These are phyloP conservation scores for Gorsachius magnificus DNA, from an alignment of 2,797 vertebrate species.

Conservation along the genomic window DNA sequence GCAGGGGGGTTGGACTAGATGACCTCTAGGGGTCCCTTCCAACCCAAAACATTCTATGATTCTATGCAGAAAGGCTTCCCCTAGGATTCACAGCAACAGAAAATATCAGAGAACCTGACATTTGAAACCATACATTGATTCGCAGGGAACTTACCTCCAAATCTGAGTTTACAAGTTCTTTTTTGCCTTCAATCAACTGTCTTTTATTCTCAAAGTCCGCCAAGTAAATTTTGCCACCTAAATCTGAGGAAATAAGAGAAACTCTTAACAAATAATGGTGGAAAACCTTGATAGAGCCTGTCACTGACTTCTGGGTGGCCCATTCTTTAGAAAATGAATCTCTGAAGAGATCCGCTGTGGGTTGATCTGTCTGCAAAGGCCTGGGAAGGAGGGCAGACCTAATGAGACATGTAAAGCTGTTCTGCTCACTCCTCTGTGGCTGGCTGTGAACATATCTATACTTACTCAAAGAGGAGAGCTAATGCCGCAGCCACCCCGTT, in stretches of 20 bases:
- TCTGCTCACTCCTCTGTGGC: not conserved
- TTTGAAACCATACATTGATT: not conserved
- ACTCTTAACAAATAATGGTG: not conserved
- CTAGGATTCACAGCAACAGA: not conserved
- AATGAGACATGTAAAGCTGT: not conserved
- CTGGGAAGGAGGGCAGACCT: not conserved
- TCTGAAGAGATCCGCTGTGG: not conserved
- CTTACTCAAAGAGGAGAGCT: not conserved
- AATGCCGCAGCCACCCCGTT: not conserved
- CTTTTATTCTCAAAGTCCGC: conserved; percentile 71
- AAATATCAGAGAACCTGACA: not conserved
- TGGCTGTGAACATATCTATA: not conserved
- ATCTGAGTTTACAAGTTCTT: conserved; percentile 39
- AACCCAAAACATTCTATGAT: too few species aligned
- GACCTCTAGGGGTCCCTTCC: too few species aligned
- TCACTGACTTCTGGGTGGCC: not conserved
- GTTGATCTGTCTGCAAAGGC: not conserved
- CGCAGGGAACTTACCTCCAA: conserved; percentile 60
- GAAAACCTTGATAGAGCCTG: not conserved
- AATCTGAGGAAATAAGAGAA: conserved; percentile 62
- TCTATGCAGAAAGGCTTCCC: not conserved
- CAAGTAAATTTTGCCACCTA: conserved; percentile 52
- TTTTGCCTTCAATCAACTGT: not conserved
- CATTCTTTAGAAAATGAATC: not conserved
- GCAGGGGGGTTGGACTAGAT: too few species aligned